phyloP scores from a whole-genome alignment of 1,140 invertebrate genomes.

The Melanaphis sacchari region DNA sequence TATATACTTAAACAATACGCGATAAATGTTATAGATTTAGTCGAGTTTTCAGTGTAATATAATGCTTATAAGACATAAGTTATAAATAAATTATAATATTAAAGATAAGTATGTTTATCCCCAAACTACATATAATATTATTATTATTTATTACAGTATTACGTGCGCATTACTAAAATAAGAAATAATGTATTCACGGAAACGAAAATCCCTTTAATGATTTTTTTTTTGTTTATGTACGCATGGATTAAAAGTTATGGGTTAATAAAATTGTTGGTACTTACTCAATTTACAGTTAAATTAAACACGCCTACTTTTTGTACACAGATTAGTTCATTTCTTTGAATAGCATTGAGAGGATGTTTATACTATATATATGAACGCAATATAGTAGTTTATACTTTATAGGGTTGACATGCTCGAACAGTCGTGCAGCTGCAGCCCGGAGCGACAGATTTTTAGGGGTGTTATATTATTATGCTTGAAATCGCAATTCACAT shows the following conservation, averaged over 20 bases:
- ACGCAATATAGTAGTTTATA: background rate
- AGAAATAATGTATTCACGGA: no score
- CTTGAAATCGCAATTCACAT: background rate
- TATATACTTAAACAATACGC: no score
- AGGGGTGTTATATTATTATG: background rate
- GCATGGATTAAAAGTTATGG: background rate
- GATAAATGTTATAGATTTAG: no score
- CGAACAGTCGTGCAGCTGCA: background rate
- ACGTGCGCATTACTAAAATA: background rate
- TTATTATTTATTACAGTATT: background rate
- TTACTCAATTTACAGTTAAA: background rate
- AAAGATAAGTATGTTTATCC: background rate
- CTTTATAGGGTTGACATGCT: background rate
- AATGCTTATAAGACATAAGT: no score
- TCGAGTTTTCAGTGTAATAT: no score
- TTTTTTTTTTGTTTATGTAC: background rate
- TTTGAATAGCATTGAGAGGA: background rate
- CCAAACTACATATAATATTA: background rate
- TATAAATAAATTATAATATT: no score
- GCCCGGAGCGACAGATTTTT: background rate
- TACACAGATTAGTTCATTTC: background rate
- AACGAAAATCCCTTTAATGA: no score
- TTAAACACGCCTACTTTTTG: background rate
- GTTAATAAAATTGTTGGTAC: background rate
- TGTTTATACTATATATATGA: background rate